Base-by-base conservation (phyloP, 2,888 invertebrate genomes). In the Drosophila formosana region DNA sequence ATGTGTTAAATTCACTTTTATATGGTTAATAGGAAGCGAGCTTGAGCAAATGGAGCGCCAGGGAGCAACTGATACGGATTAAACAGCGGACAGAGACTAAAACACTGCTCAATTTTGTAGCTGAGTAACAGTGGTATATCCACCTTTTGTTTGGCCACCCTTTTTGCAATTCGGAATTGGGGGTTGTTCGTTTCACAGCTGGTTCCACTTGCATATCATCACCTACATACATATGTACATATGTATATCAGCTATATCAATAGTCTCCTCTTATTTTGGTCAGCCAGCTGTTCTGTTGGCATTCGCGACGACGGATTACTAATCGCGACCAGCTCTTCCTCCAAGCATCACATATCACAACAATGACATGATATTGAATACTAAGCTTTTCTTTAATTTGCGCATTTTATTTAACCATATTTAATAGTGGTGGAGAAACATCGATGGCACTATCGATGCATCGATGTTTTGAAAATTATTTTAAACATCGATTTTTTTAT, bases 141-240 rank as follows among this genome's bases (percentile, higher is more conserved):
- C 52, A 62, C 43, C 39, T 77, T 60, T 62, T 28, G 51, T 57
- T 45, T 73, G 49, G 50, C 43, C 63, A 49, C 58, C 57, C 68
- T 56, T 37, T 49, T 46, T 52, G 39, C 6, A 46, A 7, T 23
- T 52, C 56, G 41, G 74, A 46, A 8, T n/a, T 56, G 60, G 41
- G 78, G 75, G 75, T 53, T 75, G 75, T 46, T 73, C 34, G 57
- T 13, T 46, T 66, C 34, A 58, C 75, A 78, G 75, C 75, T 73
- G 78, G 43, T 49, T 52, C 8, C 39, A 37, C 6, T 66, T 67
- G 62, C 60, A 46, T 41, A 41, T 46, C 52, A 26, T 18, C 46
- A 26, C 11, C 18, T 18, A 18, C 18, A 18, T 18, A 18, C 1
- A 2, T 18, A 18, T 18, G 18, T 18, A 18, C 18, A 18, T 18